These are phyloP conservation scores for Drosophila truncata DNA, from an alignment of 1,140 invertebrate genomes.

Conservation along the genomic window DNA sequence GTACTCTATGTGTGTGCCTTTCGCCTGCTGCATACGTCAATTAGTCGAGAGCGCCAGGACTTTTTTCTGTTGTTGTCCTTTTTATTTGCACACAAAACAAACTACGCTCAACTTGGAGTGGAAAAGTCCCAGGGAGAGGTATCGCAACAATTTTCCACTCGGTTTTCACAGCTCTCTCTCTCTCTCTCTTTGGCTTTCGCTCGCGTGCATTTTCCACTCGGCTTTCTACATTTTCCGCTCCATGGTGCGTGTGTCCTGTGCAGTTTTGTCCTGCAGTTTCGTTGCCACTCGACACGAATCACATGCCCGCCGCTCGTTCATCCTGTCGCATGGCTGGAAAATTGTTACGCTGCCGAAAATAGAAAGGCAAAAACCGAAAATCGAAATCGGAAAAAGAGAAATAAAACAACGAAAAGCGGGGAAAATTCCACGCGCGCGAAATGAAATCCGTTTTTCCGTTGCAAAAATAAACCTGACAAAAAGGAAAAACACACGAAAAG, in stretches of 20 bases:
- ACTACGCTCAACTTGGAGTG: slow-evolving; percentile 30
- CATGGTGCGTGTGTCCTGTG: slow-evolving; percentile 42
- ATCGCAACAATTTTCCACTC: slow-evolving; percentile 4
- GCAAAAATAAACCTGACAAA: slow-evolving; percentile 31
- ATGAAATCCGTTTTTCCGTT: slow-evolving; percentile 42
- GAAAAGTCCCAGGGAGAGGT: not conserved
- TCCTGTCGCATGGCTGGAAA: slow-evolving; percentile 59
- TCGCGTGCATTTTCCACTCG: slow-evolving; percentile 38
- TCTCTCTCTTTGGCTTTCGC: not conserved
- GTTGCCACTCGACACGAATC: slow-evolving; percentile 55
- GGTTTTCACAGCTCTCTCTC: slow-evolving; percentile 4
- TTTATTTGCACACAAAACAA: slow-evolving; percentile 46
- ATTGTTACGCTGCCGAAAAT: slow-evolving; percentile 20
- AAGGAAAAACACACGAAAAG: slow-evolving; percentile 23
- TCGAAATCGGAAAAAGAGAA: slow-evolving; percentile 10
- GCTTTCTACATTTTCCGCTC: slow-evolving; percentile 14
- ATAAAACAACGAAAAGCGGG: not conserved
- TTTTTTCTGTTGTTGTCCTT: slow-evolving; percentile 34
- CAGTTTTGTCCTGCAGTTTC: slow-evolving; percentile 61
- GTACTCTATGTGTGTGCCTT: slow-evolving; percentile 6
- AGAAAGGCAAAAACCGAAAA: slow-evolving; percentile 9
- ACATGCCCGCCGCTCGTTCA: slow-evolving; percentile 72
- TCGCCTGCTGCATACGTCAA: slow-evolving; percentile 62
- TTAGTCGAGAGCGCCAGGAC: slow-evolving; percentile 43
- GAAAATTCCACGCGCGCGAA: slow-evolving; percentile 33